Percentiles rank a stretch among this genome's conserved stretches.
These are phyloP conservation scores for Stomatorhinus walkeri DNA, from an alignment of 2,797 vertebrate species.

Conservation along the genomic window DNA sequence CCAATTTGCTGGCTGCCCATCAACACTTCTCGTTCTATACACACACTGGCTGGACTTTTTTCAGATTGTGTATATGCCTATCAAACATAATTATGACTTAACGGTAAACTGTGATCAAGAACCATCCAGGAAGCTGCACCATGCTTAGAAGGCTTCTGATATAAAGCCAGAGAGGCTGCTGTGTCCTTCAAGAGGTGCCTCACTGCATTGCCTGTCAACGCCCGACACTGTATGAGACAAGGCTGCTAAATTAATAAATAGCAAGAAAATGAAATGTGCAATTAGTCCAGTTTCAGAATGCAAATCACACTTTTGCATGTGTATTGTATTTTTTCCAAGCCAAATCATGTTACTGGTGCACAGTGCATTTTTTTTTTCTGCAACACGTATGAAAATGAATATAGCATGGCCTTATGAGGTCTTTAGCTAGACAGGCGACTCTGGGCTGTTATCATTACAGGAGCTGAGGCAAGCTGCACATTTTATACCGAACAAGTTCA, in stretches of 20 bases:
- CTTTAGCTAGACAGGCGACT: background rate
- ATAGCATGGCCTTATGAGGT: background rate
- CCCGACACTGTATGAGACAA: background rate
- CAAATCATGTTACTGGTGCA: background rate
- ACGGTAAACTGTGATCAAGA: background rate
- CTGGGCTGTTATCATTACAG: background rate
- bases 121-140: background rate
- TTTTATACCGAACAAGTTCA: background rate
- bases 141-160: background rate
- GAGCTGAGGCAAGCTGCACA: background rate
- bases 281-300: background rate
- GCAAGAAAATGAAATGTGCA: background rate
- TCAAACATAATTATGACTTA: background rate
- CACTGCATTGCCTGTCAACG: background rate
- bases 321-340: background rate
- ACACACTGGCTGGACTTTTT: background rate
- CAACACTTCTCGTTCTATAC: background rate
- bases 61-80: background rate
- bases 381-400: background rate
- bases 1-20: background rate
- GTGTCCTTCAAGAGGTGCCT: background rate
- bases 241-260: background rate
- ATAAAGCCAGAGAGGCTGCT: background rate
- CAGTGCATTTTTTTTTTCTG: background rate
- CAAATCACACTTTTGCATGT: background rate